Base-by-base conservation (phyloP, 2,797 vertebrate species). In the Hydrocynus forskahlii region DNA sequence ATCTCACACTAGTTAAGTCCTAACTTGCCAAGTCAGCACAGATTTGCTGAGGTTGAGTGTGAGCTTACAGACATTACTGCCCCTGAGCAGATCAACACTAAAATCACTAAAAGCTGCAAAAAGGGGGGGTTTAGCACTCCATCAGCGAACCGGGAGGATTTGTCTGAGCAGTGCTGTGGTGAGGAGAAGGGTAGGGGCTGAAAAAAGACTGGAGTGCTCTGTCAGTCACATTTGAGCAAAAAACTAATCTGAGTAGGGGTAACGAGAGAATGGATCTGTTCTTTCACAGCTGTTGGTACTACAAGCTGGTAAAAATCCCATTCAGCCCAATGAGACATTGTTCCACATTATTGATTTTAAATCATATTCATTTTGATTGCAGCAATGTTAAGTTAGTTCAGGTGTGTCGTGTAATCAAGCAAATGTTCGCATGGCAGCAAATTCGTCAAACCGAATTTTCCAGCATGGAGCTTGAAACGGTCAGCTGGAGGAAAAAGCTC, bases 71-170 rank as follows among this genome's bases (percentile, higher is more conserved):
- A 82, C 74, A 81, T 77, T 59, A 81, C 66, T 81, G 80, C 78
- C 76, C 52, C 4, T 66, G 73, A 80, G 43, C 84, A 84, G 85
- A 88, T 88, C 83, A 86, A 80, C 70, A 77, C 82, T 79, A 71
- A 85, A 85, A 80, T 85, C 82, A 40, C 29, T 78, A 76, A 59
- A 78, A 85, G 83, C 83, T 75, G 74, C n/a, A 7, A 40, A 75
- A 5, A 35, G 62, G 80, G 55, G 72, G 62, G 70, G 71, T 50
- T 70, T 67, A 69, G 66, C 67, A 43, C 57, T 76, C 43, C 60
- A 67, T 71, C 66, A 85, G 70, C 78, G 69, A n/a, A n/a, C n/a
- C 68, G 80, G 13, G 43, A 76, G 74, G 78, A 75, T 83, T 78
- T 79, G 40, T 68, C 68, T 73, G 48, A 8, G n/a, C n/a, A n/a